These are phyloP conservation scores for Dolichopus griseipennis DNA, from an alignment of 2,888 invertebrate genomes.

Conservation along the genomic window DNA sequence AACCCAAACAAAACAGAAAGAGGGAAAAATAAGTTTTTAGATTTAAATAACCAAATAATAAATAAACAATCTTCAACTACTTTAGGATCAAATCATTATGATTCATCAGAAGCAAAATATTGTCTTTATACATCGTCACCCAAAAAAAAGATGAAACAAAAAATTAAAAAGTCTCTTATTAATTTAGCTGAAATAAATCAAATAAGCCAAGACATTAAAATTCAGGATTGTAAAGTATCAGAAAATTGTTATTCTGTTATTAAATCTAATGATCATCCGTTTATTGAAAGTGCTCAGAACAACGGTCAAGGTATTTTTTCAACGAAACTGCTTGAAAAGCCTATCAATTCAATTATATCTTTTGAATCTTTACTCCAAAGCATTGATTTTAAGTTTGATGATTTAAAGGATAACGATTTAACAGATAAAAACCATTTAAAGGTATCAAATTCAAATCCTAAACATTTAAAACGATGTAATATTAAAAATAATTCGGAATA, in stretches of 20 bases:
- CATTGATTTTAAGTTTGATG: conserved; percentile 40
- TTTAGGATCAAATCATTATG: background rate
- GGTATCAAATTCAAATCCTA: conserved; percentile 24
- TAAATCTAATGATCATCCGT: conserved; percentile 20
- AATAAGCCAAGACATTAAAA: conserved; percentile 28
- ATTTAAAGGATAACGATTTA: conserved; percentile 21
- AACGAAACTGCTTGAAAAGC: background rate
- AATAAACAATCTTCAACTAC: no score
- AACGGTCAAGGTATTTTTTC: conserved; percentile 2
- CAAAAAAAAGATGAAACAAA: conserved; percentile 36
- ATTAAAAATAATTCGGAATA: no score
- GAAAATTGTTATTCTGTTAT: conserved; percentile 41
- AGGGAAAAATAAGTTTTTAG: conserved; percentile 25
- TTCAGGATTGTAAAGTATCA: conserved; percentile 36
- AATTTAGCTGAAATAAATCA: conserved; percentile 9
- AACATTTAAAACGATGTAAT: no score
- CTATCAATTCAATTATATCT: background rate
- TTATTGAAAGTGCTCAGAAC: conserved; percentile 20
- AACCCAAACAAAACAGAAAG: conserved; percentile 34
- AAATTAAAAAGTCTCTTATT: conserved; percentile 23
- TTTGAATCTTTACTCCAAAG: conserved; percentile 30
- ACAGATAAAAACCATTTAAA: conserved; percentile 37
- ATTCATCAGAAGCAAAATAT: conserved; percentile 25
- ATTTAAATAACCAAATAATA: background rate
- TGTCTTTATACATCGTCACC: conserved; percentile 41